These are phyloP conservation scores for zebrafish (Danio rerio) DNA, from an alignment of 2,113 vertebrate species.

Conservation along the genomic window GRCz12tu NC_133179.1:14386501-14387000, in stretches of 20 bases:
- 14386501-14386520: slow-evolving; percentile 49
- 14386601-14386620: slow-evolving; percentile 79
- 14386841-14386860: not conserved
- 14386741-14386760: not conserved
- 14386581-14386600: slow-evolving; percentile 88
- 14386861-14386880: not conserved
- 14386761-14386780: not conserved
- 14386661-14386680: slow-evolving; percentile 57
- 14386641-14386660: slow-evolving; percentile 51
- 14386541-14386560: slow-evolving; percentile 40
- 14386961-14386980: not conserved
- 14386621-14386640: slow-evolving; percentile 62
- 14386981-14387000: not conserved
- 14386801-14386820: not conserved
- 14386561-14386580: slow-evolving; percentile 86
- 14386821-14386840: not conserved
- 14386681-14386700: slow-evolving; percentile 13
- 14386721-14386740: not conserved
- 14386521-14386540: slow-evolving; percentile 19
- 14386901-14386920: not conserved
- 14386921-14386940: not conserved
- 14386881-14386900: not conserved
- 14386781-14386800: too few relatives aligned
- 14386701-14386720: not conserved
- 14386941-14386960: not conserved